These are phyloP conservation scores for Varanus komodoensis DNA, from an alignment of 2,113 vertebrate species.

Conservation along the genomic window DNA sequence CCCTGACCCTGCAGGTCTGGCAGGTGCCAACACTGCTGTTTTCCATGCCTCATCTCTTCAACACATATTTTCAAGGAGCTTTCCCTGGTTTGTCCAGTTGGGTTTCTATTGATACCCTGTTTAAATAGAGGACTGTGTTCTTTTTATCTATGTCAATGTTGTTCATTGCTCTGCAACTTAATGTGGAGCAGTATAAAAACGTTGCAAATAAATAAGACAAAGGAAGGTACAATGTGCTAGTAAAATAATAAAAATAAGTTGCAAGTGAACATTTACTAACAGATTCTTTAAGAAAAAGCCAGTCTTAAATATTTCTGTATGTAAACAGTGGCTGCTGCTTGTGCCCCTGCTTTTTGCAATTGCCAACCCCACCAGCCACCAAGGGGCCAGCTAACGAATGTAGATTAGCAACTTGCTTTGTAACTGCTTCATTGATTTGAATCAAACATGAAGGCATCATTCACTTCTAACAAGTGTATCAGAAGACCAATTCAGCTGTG, in stretches of 20 bases:
- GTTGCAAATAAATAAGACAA: not conserved
- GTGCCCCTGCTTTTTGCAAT: not conserved
- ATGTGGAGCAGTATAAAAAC: no score
- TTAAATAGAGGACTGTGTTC: no score
- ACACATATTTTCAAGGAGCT: no score
- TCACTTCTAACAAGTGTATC: not conserved
- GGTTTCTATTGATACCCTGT: no score
- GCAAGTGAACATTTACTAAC: not conserved
- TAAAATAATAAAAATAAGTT: not conserved
- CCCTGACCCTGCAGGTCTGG: no score
- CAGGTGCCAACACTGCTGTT: no score
- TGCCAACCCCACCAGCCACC: not conserved
- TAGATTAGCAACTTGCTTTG: conserved; percentile 1
- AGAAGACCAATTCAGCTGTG: not conserved
- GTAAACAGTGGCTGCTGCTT: not conserved
- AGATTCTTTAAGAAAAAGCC: not conserved
- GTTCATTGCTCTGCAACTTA: no score
- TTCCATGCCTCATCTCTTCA: no score
- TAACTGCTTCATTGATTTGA: conserved; percentile 6
- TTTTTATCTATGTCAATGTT: no score
- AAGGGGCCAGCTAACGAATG: not conserved
- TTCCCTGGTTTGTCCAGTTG: no score
- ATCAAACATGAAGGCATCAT: not conserved
- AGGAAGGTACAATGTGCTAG: not conserved
- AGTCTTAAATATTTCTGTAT: not conserved